Conservation (phyloP, 2,888 invertebrate genomes). For the Biston stratarius region DNA sequence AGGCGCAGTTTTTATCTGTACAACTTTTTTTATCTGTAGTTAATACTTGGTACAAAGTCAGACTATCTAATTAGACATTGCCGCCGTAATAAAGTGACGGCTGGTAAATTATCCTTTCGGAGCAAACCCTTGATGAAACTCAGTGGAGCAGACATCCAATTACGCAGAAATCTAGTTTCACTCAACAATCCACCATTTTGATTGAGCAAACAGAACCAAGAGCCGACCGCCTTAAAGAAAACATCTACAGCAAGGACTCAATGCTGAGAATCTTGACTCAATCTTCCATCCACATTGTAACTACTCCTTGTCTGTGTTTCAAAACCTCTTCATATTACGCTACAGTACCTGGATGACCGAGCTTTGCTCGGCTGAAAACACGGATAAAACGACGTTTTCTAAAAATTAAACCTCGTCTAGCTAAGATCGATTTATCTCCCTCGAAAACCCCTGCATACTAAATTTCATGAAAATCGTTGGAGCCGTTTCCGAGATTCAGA, state of each 20-base stretch:
- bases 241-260: slow-evolving; percentile 66
- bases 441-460: too few species aligned
- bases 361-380: too few species aligned
- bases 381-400: too few species aligned
- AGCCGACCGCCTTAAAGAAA: slow-evolving; percentile 53
- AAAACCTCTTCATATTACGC: not conserved
- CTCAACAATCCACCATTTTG: slow-evolving; percentile 54
- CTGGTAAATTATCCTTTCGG: not conserved
- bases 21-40: too few species aligned
- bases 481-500: too few species aligned
- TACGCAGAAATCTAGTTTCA: slow-evolving; percentile 36
- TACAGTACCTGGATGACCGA: too few species aligned
- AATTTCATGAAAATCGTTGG: too few species aligned
- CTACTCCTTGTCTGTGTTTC: not conserved
- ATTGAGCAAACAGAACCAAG: slow-evolving; percentile 65
- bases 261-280: slow-evolving; percentile 53
- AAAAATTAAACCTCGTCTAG: too few species aligned
- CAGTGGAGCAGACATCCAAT: slow-evolving; percentile 23
- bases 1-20: too few species aligned
- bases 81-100: not conserved
- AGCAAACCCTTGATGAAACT: not conserved
- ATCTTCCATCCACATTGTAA: slow-evolving; percentile 5
- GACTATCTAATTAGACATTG: not conserved
- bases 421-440: too few species aligned
- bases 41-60: too few species aligned